Conservation (phyloP, 2,888 invertebrate genomes). For the Synanthedon formicaeformis region DNA sequence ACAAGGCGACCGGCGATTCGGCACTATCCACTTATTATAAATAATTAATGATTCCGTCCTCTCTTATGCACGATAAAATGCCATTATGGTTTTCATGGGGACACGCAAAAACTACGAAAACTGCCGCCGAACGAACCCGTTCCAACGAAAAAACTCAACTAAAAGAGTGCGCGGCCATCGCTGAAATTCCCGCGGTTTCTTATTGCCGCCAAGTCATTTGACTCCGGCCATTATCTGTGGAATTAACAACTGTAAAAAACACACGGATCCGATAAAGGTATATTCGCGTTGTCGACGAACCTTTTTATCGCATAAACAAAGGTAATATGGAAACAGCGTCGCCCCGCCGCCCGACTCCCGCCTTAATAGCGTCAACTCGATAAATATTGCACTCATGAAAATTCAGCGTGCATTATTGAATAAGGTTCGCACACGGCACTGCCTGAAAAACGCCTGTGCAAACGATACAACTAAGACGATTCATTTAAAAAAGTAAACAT, state of each 20-base stretch:
- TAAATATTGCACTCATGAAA: slow-evolving; percentile 62
- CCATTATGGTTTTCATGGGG: slow-evolving; percentile 68
- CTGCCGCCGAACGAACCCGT: slow-evolving; percentile 52
- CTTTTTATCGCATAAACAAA: slow-evolving; percentile 56
- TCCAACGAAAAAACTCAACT: slow-evolving; percentile 53
- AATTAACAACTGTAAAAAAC: slow-evolving; percentile 64
- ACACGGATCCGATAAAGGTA: slow-evolving; percentile 55
- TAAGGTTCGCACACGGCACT: slow-evolving; percentile 12
- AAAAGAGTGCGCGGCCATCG: slow-evolving; percentile 64
- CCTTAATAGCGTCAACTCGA: slow-evolving; percentile 46
- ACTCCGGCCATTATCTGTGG: slow-evolving; percentile 65
- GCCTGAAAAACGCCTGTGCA: slow-evolving; percentile 29
- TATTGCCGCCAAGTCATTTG: slow-evolving; percentile 61
- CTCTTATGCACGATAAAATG: slow-evolving; percentile 70
- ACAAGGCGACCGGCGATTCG: slow-evolving; percentile 41
- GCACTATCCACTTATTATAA: slow-evolving; percentile 68
- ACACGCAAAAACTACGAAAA: slow-evolving; percentile 56
- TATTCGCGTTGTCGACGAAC: slow-evolving; percentile 44
- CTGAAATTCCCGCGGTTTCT: slow-evolving; percentile 65
- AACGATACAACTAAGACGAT: slow-evolving; percentile 13
- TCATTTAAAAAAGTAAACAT: not conserved
- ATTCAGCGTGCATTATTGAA: slow-evolving; percentile 47
- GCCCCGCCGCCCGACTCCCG: slow-evolving; percentile 23
- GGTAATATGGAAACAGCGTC: slow-evolving; percentile 42
- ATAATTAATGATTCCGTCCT: slow-evolving; percentile 67